Conservation (phyloP, 2,113 vertebrate species). For the Glaucidium brasilianum region DNA sequence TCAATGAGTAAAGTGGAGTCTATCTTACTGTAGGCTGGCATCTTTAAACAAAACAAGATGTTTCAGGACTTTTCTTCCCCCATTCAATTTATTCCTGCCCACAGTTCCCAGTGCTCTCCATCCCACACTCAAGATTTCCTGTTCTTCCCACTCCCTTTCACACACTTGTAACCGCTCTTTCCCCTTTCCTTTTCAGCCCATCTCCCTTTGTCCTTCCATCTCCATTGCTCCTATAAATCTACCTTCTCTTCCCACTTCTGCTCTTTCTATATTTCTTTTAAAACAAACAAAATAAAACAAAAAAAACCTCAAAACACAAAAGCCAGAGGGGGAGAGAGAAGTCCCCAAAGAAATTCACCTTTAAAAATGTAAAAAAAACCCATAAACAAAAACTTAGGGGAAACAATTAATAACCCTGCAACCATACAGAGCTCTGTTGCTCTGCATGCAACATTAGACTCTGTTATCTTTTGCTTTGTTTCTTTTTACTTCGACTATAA, state of each 20-base stretch:
- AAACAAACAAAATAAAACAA: background rate
- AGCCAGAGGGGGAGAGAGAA: background rate
- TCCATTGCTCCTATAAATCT: background rate
- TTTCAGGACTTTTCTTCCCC: background rate
- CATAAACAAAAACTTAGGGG: background rate
- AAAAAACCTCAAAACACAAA: background rate
- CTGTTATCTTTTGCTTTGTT: background rate
- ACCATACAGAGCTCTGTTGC: background rate
- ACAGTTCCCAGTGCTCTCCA: background rate
- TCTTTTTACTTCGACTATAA: conserved; percentile 15
- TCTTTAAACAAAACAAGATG: background rate
- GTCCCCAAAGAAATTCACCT: background rate
- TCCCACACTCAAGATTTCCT: background rate
- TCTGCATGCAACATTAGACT: background rate
- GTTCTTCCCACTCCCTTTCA: conserved; percentile 7
- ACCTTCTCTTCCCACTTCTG: conserved; percentile 1
- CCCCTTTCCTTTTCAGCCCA: background rate
- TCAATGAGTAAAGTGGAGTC: background rate
- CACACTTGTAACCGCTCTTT: background rate
- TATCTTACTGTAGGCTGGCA: background rate
- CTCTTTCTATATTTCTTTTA: background rate
- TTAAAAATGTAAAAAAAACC: background rate
- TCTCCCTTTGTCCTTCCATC: conserved; percentile 10
- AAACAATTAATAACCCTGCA: background rate
- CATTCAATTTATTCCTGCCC: background rate